A percentile compares a stretch with the other conserved stretches of the same genome.
These are phyloP conservation scores for Synanthedon formicaeformis DNA, from an alignment of 2,888 invertebrate genomes.

Conservation along the genomic window DNA sequence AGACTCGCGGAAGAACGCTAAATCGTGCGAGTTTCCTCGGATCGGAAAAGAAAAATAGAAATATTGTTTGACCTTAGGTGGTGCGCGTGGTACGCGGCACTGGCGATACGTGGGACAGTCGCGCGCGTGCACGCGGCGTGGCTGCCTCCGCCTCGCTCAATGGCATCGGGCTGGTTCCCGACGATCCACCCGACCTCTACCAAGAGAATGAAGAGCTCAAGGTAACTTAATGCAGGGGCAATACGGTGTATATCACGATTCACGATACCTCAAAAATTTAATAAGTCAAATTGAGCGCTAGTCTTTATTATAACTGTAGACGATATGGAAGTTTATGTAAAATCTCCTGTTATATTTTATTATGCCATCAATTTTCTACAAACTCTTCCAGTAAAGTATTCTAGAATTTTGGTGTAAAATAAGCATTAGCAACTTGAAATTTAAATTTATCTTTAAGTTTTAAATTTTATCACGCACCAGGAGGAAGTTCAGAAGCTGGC, in stretches of 20 bases:
- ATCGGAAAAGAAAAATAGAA: background rate
- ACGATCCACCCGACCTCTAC: conserved; percentile 86
- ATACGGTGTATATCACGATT: no score
- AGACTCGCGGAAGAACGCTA: no score
- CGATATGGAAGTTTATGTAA: no score
- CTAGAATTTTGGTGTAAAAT: no score
- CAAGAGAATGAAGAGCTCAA: conserved; percentile 93
- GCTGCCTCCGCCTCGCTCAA: conserved; percentile 89
- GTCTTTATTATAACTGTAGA: no score
- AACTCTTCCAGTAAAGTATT: no score
- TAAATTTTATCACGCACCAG: conserved; percentile 40
- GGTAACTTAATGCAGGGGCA: conserved; percentile 47
- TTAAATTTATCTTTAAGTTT: background rate
- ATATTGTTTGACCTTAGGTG: conserved; percentile 62
- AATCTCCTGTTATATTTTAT: no score
- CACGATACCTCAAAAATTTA: no score
- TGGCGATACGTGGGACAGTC: conserved; percentile 91
- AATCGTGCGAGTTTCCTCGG: no score
- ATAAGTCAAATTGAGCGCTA: no score
- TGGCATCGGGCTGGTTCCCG: conserved; percentile 86
- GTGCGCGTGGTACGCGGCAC: conserved; percentile 85
- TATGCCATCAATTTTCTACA: no score
- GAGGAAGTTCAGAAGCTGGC: conserved; percentile 93
- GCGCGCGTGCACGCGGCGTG: conserved; percentile 84
- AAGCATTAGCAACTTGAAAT: no score